phyloP scores from a whole-genome alignment of 2,797 vertebrate genomes.

The Nasua narica region DNA sequence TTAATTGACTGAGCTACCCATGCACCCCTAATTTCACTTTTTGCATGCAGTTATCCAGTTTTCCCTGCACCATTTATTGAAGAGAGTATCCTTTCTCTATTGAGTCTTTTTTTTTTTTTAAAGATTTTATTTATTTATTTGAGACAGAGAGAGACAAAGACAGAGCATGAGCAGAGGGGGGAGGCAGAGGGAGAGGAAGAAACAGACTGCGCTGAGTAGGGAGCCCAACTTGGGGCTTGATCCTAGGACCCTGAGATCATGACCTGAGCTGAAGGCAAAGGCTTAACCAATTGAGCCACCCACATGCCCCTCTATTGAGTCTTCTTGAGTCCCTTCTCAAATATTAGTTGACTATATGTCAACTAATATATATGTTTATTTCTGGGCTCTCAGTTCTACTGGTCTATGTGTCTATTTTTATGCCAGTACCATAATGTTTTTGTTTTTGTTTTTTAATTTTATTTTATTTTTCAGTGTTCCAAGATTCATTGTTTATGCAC shows the following conservation, averaged over 20 bases:
- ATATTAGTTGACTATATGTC: neutral
- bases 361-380: neutral
- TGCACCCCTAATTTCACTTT: neutral
- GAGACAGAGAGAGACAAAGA: too few relatives aligned
- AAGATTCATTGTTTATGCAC: too few relatives aligned
- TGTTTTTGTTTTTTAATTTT: too few relatives aligned
- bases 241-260: neutral
- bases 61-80: neutral
- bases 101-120: neutral
- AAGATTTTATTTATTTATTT: neutral
- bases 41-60: neutral
- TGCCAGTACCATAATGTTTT: too few relatives aligned
- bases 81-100: neutral
- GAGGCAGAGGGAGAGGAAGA: neutral
- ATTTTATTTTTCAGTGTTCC: too few relatives aligned
- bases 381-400: neutral
- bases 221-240: neutral
- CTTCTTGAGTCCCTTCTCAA: neutral
- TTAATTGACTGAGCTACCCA: neutral
- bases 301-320: neutral
- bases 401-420: neutral
- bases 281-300: neutral
- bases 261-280: neutral
- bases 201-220: neutral
- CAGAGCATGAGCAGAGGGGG: neutral